These are phyloP conservation scores for Mythimna lalbum DNA, from an alignment of 2,888 invertebrate species.

Conservation along the genomic window DNA sequence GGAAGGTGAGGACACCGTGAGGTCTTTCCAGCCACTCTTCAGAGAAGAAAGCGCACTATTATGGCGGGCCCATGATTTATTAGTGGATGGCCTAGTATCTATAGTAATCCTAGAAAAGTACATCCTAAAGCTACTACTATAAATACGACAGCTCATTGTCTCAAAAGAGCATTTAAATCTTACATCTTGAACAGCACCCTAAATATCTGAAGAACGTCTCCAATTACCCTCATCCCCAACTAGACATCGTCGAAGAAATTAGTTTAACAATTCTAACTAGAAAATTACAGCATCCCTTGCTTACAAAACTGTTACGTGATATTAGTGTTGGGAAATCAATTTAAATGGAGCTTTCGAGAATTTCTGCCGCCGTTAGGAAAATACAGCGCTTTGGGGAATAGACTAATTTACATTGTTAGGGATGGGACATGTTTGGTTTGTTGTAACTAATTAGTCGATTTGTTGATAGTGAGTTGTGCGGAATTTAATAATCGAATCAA, in stretches of 20 bases:
- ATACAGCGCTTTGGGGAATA: conserved; percentile 47
- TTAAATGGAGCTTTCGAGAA: conserved; percentile 49
- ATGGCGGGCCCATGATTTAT: too few relatives aligned
- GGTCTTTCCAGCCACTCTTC: too few relatives aligned
- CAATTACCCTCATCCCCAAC: conserved; percentile 7
- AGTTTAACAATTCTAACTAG: conserved; percentile 26
- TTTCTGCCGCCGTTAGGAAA: conserved; percentile 46
- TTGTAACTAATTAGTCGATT: conserved; percentile 45
- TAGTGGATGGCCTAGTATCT: too few relatives aligned
- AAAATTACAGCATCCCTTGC: conserved; percentile 14
- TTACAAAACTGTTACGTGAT: conserved; percentile 41
- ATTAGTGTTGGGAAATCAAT: conserved; percentile 51
- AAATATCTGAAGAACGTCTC: background rate
- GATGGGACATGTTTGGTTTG: conserved; percentile 36
- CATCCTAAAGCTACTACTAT: too few relatives aligned
- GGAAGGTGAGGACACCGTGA: too few relatives aligned
- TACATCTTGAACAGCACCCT: background rate
- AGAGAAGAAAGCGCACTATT: too few relatives aligned
- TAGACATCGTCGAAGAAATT: conserved; percentile 19
- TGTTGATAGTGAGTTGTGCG: conserved; percentile 4
- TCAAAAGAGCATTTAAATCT: background rate
- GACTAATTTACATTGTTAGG: conserved; percentile 56
- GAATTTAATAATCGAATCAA: background rate
- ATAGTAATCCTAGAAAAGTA: too few relatives aligned
- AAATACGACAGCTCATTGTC: background rate